Conservation (phyloP, 2,797 vertebrate genomes). For the Pantherophis alleghaniensis region DNA sequence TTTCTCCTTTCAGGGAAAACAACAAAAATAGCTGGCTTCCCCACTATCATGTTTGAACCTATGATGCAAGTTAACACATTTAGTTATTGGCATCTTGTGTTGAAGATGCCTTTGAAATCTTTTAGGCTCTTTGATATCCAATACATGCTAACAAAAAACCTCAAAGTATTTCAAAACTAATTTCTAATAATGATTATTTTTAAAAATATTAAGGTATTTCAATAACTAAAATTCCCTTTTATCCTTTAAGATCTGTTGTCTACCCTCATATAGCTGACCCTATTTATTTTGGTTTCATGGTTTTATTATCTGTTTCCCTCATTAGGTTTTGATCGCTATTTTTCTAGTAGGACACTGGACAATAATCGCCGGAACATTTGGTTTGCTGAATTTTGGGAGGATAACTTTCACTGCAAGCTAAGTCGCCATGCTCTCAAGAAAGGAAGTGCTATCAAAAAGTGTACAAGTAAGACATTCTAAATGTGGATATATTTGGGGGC, state of each 20-base stretch:
- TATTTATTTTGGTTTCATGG: not conserved
- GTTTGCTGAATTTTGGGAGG: conserved; percentile 97
- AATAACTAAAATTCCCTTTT: not conserved
- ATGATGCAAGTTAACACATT: not conserved
- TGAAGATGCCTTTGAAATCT: not conserved
- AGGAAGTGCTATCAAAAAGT: conserved; percentile 91
- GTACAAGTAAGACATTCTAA: conserved; percentile 85
- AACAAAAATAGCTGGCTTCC: not conserved
- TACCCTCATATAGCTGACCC: fast-evolving
- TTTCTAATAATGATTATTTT: not conserved
- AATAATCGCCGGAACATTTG: conserved; percentile 96
- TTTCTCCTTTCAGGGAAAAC: not conserved
- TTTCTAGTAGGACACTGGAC: conserved; percentile 90
- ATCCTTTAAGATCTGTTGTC: not conserved
- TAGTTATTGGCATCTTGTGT: not conserved
- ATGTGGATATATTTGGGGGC: not conserved
- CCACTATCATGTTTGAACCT: not conserved
- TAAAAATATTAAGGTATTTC: not conserved
- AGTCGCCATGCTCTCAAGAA: conserved; percentile 90
- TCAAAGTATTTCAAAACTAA: not conserved
- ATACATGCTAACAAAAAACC: not conserved
- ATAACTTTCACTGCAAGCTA: conserved; percentile 95
- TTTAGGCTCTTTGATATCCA: not conserved
- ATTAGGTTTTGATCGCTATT: conserved; percentile 92
- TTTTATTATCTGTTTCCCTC: conserved; percentile 16